Evolutionary conservation across 2,797 vertebrate species (phyloP).

Genomic region (Sebastes minor): DNA sequence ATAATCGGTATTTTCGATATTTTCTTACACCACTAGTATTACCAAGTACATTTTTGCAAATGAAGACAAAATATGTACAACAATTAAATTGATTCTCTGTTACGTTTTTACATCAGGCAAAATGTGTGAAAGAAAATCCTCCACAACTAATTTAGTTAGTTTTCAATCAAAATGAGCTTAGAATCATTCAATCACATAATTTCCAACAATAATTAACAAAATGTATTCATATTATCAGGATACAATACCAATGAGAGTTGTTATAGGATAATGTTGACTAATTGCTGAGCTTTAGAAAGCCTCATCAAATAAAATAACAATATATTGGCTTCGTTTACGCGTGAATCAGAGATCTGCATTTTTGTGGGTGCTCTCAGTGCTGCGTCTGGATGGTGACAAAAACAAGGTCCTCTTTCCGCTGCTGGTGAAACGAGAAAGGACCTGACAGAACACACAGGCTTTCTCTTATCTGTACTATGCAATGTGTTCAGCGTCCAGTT

Average conservation of each 20-base stretch:
- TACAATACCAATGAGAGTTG: not conserved
- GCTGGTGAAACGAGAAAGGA: constrained; percentile 13
- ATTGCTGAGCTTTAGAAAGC: not conserved
- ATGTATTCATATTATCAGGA: not conserved
- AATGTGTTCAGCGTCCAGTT: constrained; percentile 44
- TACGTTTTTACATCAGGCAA: not conserved
- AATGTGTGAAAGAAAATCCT: not conserved
- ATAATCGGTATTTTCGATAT: no score
- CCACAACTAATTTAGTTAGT: not conserved
- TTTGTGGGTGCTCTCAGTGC: not conserved
- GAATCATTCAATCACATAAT: not conserved
- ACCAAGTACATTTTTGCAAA: not conserved
- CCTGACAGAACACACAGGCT: constrained; percentile 38
- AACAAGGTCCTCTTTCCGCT: not conserved
- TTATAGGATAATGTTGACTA: not conserved
- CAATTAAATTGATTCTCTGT: not conserved
- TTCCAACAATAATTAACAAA: not conserved
- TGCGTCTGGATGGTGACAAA: not conserved
- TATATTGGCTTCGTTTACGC: not conserved
- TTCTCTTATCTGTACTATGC: constrained; percentile 59
- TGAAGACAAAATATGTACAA: not conserved
- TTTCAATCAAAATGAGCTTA: not conserved
- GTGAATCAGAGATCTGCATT: not conserved
- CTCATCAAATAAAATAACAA: not conserved
- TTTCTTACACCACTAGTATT: no score